Conservation (phyloP, 2,797 vertebrate species). For the Enteromius radiatus region DNA sequence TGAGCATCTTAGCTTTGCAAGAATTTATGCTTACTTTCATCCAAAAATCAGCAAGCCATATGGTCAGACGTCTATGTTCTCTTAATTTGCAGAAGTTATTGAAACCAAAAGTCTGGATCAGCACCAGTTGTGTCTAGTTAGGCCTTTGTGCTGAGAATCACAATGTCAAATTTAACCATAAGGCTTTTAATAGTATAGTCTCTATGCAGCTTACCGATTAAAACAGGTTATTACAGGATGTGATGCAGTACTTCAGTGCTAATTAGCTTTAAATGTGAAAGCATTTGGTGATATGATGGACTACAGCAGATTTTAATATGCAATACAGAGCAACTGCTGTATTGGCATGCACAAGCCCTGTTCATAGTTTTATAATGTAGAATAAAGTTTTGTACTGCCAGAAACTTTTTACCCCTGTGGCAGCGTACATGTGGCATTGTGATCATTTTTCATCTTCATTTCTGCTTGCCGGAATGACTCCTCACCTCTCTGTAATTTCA, state of each 20-base stretch:
- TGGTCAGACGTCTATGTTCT: conserved; percentile 43
- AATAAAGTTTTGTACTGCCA: conserved; percentile 15
- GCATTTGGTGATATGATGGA: conserved; percentile 19
- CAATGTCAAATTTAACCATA: conserved; percentile 35
- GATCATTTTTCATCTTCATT: conserved; percentile 39
- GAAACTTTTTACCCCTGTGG: conserved; percentile 37
- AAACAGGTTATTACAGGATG: conserved; percentile 28
- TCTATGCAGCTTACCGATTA: conserved; percentile 7
- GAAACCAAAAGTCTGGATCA: conserved; percentile 47
- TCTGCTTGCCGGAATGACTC: conserved; percentile 22
- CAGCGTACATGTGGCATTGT: conserved; percentile 26
- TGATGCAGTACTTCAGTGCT: conserved; percentile 20
- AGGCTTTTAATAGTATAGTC: conserved; percentile 17
- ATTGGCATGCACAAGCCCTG: background rate
- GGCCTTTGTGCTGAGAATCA: conserved; percentile 31
- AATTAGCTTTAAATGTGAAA: conserved; percentile 25
- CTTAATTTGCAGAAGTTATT: conserved; percentile 41
- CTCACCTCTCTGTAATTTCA: conserved; percentile 40
- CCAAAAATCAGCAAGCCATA: conserved; percentile 49
- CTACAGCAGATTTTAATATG: conserved; percentile 11
- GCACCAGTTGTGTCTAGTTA: conserved; percentile 44
- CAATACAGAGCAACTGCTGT: background rate
- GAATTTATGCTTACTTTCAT: conserved; percentile 58
- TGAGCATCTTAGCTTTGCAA: conserved; percentile 47
- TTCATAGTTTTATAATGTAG: background rate